phyloP scores from a whole-genome alignment of 2,113 vertebrate genomes.

The Eira barbara region DNA sequence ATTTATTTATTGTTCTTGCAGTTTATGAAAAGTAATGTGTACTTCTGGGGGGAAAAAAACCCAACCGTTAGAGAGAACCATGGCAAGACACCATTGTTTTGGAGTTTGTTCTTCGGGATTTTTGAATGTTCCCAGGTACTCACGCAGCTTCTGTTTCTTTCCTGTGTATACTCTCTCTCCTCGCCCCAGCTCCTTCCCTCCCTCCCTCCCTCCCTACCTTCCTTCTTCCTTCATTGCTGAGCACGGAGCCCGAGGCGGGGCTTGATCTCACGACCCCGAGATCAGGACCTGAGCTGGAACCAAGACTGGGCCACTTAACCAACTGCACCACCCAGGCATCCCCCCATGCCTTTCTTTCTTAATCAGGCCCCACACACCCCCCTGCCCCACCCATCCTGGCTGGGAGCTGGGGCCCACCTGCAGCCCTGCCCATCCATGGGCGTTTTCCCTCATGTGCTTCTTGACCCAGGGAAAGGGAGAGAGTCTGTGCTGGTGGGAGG shows the following conservation, averaged over 20 bases:
- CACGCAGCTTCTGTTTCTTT: background rate
- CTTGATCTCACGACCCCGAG: background rate
- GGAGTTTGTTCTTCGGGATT: background rate
- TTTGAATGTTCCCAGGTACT: background rate
- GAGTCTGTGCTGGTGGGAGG: background rate
- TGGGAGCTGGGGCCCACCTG: too few species aligned
- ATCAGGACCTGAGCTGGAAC: background rate
- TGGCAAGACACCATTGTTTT: background rate
- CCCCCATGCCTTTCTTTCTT: background rate
- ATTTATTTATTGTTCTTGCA: background rate
- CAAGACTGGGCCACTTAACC: background rate
- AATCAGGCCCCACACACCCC: too few species aligned
- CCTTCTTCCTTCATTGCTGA: background rate
- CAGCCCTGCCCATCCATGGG: background rate
- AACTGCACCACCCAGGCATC: background rate
- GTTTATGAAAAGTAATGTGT: background rate
- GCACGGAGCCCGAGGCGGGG: background rate
- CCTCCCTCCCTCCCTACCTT: too few species aligned
- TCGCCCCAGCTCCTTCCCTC: too few species aligned
- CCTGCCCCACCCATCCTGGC: background rate
- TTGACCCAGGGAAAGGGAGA: background rate
- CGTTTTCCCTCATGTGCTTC: background rate
- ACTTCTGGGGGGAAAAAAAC: background rate
- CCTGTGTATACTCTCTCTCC: fast-evolving
- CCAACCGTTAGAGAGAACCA: too few species aligned